Evolutionary conservation across 1,140 invertebrate genomes (phyloP), one percentile per base, ranked within the genome.

Genomic region (Drosophila sulfurigaster): DNA sequence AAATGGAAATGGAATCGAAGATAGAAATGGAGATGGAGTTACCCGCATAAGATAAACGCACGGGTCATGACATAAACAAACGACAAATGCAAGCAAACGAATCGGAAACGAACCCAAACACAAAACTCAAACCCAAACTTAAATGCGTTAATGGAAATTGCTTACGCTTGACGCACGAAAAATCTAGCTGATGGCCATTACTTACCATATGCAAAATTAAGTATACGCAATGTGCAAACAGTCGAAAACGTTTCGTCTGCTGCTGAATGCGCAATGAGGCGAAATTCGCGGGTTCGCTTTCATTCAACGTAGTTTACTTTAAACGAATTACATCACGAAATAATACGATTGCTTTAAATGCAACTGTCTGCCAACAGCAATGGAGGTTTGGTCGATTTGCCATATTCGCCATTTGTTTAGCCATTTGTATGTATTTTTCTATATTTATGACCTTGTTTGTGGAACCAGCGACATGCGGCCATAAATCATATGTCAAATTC

Each of bases 391-490:
- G 8, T 46, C 41, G 62, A 81, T 68, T 54, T 74, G 16, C 48
- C 60, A 60, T 48, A 75, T 49, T 45, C 57, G 10, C 35, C 56
- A 56, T 62, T 78, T 71, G 41, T 59, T 74, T 58, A 6, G 32
- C 32, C 25, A 64, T 67, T 76, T 66, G 67, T 45, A 30, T 87
- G 60, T 58, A 51, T 8, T 20, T 45, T 66, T 78, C 63, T 49
- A 45, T 89, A 89, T 88, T 88, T 89, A 88, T 88, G 81, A 51
- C 60, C 70, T 71, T 87, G 82, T 86, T 86, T 79, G 72, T 45
- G 64, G 71, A 89, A 68, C 75, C 64, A 81, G 75, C 46, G 78
- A 79, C 67, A 89, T 89, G 57, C 48, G 70, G 45, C 25, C 59
- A 89, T 88, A 88, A 88, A 88, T 88, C 81, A 89, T 49, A 57